Base-by-base conservation (phyloP, 2,888 invertebrate genomes). In the Nephrocerus scutellatus region DNA sequence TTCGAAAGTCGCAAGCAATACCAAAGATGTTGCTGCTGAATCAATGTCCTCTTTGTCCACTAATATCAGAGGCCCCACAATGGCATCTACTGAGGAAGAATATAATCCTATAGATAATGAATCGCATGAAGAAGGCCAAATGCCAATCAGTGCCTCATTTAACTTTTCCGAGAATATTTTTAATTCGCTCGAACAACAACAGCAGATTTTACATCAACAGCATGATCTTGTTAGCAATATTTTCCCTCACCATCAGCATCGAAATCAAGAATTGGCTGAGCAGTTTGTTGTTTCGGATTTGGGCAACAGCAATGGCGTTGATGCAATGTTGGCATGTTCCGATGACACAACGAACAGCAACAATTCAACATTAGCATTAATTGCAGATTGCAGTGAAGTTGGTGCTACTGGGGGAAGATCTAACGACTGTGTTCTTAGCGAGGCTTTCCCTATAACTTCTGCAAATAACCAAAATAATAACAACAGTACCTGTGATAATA, bases 401-500 rank as follows among this genome's bases (percentile, higher is more conserved):
- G 46, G 40, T 1, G 45, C 44, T 23, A 45, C 43, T 36, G 45
- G 38, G 6, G 45, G 45, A 8, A n/a, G n/a, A n/a, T n/a, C n/a
- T 12, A 28, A 36, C n/a, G n/a, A n/a, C n/a, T n/a, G n/a, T n/a
- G n/a, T n/a, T n/a, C n/a, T n/a, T n/a, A n/a, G n/a, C n/a, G n/a
- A n/a, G n/a, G n/a, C n/a, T n/a, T n/a, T n/a, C n/a, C n/a, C n/a
- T n/a, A n/a, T n/a, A n/a, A n/a, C n/a, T n/a, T n/a, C n/a, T n/a
- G n/a, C n/a, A n/a, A n/a, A 45, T 38, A 44, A 41, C 45, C 34
- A 51, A 47, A 43, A 51, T 49, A 48, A 39, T 55, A 54, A 57
- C 53, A 63, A 62, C 51, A 64, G 64, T 64, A 64, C 64, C 64
- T 64, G 64, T 64, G 61, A 58, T 63, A 62, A 54, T 56, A 54